A percentile compares a stretch with the other conserved stretches of the same genome.
These are phyloP conservation scores for Drosophila pegasa DNA, from an alignment of 2,888 invertebrate genomes.

Conservation along the genomic window DNA sequence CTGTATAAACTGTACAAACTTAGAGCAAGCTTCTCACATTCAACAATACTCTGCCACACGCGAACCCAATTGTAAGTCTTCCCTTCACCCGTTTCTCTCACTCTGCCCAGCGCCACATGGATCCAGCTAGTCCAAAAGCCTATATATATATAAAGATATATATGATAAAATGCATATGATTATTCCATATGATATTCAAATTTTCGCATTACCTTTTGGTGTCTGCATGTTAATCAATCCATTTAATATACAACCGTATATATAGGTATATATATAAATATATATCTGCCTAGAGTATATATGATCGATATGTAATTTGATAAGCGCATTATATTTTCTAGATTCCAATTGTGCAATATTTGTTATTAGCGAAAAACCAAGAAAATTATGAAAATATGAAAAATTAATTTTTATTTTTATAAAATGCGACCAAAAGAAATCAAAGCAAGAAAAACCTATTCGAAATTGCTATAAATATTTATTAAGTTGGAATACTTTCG, in stretches of 20 bases:
- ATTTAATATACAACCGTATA: conserved; percentile 53
- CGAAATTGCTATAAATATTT: conserved; percentile 27
- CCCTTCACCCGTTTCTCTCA: conserved; percentile 19
- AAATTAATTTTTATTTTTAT: conserved; percentile 74
- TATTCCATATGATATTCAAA: conserved; percentile 58
- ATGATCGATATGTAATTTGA: conserved; percentile 59
- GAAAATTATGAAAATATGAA: background rate
- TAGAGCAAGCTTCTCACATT: conserved; percentile 11
- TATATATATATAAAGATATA: conserved; percentile 6
- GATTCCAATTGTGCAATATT: conserved; percentile 75
- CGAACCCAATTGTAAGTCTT: conserved; percentile 28
- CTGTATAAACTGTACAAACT: conserved; percentile 48
- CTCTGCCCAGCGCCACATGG: conserved; percentile 28
- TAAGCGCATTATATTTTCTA: conserved; percentile 74
- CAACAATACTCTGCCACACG: background rate
- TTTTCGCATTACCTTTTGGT: conserved; percentile 69
- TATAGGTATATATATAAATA: conserved; percentile 15
- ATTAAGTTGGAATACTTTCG: conserved; percentile 34
- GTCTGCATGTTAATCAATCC: conserved; percentile 73
- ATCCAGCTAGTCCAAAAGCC: conserved; percentile 18
- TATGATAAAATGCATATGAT: conserved; percentile 43
- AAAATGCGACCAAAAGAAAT: conserved; percentile 69
- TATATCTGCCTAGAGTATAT: conserved; percentile 51
- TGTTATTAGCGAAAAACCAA: conserved; percentile 62
- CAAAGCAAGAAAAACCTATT: conserved; percentile 19